These are phyloP conservation scores for Thalassarche chlororhynchos DNA, from an alignment of 2,113 vertebrate species.

Conservation along the genomic window DNA sequence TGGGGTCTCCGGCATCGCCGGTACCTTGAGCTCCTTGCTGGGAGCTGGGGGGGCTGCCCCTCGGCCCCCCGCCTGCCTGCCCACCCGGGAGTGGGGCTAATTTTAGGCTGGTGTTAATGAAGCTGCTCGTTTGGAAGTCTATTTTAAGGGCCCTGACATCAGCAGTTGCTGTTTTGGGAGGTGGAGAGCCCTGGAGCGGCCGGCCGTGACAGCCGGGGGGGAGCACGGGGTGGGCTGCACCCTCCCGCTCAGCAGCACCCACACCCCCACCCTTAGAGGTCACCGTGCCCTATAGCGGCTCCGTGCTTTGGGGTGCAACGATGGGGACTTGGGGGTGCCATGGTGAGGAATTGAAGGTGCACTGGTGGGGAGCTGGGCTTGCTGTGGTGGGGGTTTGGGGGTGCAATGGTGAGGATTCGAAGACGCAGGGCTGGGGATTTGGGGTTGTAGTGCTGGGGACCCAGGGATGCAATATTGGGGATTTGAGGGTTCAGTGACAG, in stretches of 20 bases:
- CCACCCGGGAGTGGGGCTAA: conserved; percentile 46
- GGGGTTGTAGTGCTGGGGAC: neutral
- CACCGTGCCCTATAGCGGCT: neutral
- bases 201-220: neutral
- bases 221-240: neutral
- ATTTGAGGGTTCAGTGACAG: too few species aligned
- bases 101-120: conserved; percentile 74
- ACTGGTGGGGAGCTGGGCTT: too few species aligned
- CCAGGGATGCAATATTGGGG: too few species aligned
- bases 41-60: neutral
- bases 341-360: neutral
- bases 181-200: neutral
- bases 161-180: conserved; percentile 56
- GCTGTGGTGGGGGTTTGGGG: neutral
- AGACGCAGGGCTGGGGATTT: neutral
- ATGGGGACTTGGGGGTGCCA: neutral
- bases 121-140: conserved; percentile 61
- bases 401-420: neutral
- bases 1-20: neutral
- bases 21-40: neutral
- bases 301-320: neutral
- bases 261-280: neutral
- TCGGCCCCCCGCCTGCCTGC: neutral
- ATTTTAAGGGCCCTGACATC: conserved; percentile 75
- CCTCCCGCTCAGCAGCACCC: neutral